Conservation (phyloP, 1,140 invertebrate species). For the Pachypeltis micranthus region DNA sequence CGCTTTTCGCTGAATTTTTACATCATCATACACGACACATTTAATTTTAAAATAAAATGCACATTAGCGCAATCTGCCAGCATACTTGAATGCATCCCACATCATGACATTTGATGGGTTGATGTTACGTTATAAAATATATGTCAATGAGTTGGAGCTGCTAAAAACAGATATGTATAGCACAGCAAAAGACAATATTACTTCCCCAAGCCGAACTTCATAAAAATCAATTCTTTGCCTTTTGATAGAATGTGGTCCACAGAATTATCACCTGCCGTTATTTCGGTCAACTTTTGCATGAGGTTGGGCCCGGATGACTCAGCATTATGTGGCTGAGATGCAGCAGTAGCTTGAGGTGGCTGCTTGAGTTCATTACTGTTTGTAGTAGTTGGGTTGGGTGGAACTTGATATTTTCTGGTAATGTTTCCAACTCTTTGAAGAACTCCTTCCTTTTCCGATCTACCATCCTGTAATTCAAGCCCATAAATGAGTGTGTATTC, state of each 20-base stretch:
- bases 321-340: slow-evolving; percentile 1
- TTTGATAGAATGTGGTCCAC: slow-evolving; percentile 59
- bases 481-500: slow-evolving; percentile 10
- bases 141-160: too few relatives aligned
- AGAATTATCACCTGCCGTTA: slow-evolving; percentile 53
- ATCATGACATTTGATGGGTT: too few relatives aligned
- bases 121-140: too few relatives aligned
- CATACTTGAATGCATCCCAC: too few relatives aligned
- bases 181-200: too few relatives aligned
- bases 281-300: slow-evolving; percentile 71
- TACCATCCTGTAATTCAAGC: slow-evolving; percentile 13
- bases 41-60: too few relatives aligned
- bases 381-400: slow-evolving; percentile 7
- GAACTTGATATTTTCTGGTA: slow-evolving; percentile 14
- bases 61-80: too few relatives aligned
- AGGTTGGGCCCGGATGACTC: slow-evolving; percentile 46
- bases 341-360: slow-evolving; percentile 16
- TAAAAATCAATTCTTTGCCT: slow-evolving; percentile 80
- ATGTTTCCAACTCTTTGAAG: not conserved
- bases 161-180: slow-evolving; percentile 16
- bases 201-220: slow-evolving; percentile 79
- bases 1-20: too few relatives aligned
- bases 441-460: slow-evolving; percentile 4
- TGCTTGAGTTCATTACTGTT: slow-evolving; percentile 17
- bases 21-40: too few relatives aligned